Base-by-base conservation (phyloP, 2,888 invertebrate genomes). In the Eustalomyia histrio region DNA sequence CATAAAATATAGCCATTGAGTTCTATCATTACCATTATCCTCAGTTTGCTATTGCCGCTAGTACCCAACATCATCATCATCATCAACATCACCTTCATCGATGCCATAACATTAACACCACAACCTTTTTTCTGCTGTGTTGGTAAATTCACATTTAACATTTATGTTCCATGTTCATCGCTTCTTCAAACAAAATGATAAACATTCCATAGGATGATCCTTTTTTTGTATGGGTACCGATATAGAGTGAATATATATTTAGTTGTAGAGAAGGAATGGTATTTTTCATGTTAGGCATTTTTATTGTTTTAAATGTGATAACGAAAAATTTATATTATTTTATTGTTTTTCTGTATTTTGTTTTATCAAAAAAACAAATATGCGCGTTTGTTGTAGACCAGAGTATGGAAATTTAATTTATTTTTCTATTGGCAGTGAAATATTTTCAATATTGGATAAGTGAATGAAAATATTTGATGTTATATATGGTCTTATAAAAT, bases 1-100 rank as follows among this genome's bases (percentile, higher is more conserved):
- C 73, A 81, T 81, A 81, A 78, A 71, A 75, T 81, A 81, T 81
- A 78, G 74, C 74, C 78, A 76, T 73, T 73, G 67, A 67, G 72
- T 67, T 79, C 50, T 65, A 57, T 68, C 67, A 81, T 81, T 81
- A 78, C 65, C 74, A 75, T 60, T 63, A 71, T 16, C 33, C 64
- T 43, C 58, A 68, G 18, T 29, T 4, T 29, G 29, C 29, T 29
- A 29, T 29, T 29, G 47, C 47, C 43, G 29, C 17, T 33, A 29
- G 29, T 6, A 4, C 29, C 29, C 7, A 29, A 3, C 29, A 7
- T 7, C 29, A 29, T 29, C 29, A 61, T 18, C 39, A 39, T 5
- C 16, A 33, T 7, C 35, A 64, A n/a, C n/a, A n/a, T n/a, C n/a
- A n/a, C n/a, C n/a, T n/a, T n/a, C n/a, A n/a, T n/a, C n/a, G 10